Percentiles rank a stretch among this genome's conserved stretches.
phyloP scores from a whole-genome alignment of 2,888 invertebrate genomes.

The Pseudanteris insignis region DNA sequence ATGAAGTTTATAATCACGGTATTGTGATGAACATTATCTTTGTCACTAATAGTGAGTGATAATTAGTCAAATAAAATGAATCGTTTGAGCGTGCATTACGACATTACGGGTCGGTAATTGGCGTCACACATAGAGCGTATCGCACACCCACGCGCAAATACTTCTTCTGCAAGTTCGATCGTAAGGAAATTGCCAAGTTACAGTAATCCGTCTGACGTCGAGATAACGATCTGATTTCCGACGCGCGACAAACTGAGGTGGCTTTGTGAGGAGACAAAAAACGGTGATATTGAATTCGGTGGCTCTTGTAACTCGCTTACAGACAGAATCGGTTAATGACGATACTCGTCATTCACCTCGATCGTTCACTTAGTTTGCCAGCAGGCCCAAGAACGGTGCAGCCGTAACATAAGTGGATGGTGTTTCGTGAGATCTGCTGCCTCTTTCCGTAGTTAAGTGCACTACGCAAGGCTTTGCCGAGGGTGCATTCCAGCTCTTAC shows the following conservation, averaged over 20 bases:
- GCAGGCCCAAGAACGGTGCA: constrained; percentile 50
- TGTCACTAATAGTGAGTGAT: too few species aligned
- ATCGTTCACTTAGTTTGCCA: constrained; percentile 57
- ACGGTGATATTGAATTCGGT: constrained; percentile 32
- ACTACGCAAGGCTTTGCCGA: constrained; percentile 46
- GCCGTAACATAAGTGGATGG: constrained; percentile 58
- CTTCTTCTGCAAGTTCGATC: constrained; percentile 8
- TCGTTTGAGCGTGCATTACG: constrained; percentile 29
- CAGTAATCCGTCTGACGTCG: constrained; percentile 7
- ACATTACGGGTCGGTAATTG: constrained; percentile 39
- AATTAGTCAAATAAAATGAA: constrained; percentile 43
- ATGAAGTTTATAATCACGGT: too few species aligned
- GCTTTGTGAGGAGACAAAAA: constrained; percentile 13
- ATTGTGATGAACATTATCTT: too few species aligned
- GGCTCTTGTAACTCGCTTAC: constrained; percentile 35
- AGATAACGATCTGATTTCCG: constrained; percentile 39
- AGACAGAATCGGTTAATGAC: constrained; percentile 54
- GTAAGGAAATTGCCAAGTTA: constrained; percentile 17
- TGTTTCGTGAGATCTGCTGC: constrained; percentile 52
- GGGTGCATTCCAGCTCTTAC: constrained; percentile 20
- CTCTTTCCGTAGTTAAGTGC: constrained; percentile 55
- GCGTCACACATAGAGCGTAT: constrained; percentile 24
- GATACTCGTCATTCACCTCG: constrained; percentile 51
- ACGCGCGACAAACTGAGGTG: constrained; percentile 10
- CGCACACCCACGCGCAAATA: constrained; percentile 9